phyloP scores from a whole-genome alignment of 1,140 invertebrate genomes.

The Pomacea maculata region DNA sequence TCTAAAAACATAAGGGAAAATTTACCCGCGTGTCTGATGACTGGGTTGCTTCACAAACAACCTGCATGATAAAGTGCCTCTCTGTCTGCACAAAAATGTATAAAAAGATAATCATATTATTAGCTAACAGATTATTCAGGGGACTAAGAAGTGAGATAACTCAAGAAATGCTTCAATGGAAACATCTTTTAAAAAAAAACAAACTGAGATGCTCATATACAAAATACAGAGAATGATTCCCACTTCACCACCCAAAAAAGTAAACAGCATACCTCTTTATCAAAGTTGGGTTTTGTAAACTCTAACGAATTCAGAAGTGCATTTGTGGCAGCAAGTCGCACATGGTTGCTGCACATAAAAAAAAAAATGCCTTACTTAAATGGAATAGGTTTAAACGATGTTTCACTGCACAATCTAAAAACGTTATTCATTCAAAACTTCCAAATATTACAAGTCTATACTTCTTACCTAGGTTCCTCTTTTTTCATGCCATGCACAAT shows the following conservation, averaged over 20 bases:
- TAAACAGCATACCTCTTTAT: slow-evolving; percentile 78
- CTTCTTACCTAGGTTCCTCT: slow-evolving; percentile 74
- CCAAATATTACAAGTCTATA: neutral
- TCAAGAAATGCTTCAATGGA: too few species aligned
- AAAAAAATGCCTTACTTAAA: neutral
- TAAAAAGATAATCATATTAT: neutral
- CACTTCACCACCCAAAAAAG: neutral
- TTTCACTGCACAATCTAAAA: neutral
- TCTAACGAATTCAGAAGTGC: slow-evolving; percentile 98
- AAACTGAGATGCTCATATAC: neutral
- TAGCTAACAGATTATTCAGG: too few species aligned
- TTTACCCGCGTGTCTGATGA: slow-evolving; percentile 77
- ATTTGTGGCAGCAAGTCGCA: slow-evolving; percentile 89
- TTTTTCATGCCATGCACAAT: slow-evolving; percentile 98
- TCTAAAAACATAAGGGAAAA: neutral
- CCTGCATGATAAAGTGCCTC: slow-evolving; percentile 99
- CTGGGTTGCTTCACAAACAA: slow-evolving; percentile 86
- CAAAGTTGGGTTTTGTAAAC: slow-evolving; percentile 98
- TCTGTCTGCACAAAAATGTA: slow-evolving; percentile 74
- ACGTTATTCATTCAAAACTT: neutral
- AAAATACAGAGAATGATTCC: neutral
- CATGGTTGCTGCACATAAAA: slow-evolving; percentile 62
- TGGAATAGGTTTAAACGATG: neutral
- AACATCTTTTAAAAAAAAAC: too few species aligned
- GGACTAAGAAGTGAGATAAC: too few species aligned